phyloP scores from a whole-genome alignment of 2,113 vertebrate species.

The Podarcis muralis region DNA sequence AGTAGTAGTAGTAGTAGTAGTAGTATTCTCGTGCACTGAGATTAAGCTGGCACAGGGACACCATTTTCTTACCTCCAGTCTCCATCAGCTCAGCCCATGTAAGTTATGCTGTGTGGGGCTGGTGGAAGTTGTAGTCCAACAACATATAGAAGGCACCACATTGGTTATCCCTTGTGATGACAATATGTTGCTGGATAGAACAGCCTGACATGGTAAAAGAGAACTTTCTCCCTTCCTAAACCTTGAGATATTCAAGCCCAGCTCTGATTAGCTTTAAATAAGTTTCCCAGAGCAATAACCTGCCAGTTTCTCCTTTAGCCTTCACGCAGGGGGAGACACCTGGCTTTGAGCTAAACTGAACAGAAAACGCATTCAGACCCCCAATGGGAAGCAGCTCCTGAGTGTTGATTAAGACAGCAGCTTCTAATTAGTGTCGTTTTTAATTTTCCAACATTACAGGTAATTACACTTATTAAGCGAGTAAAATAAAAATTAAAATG shows the following conservation, averaged over 20 bases:
- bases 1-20: too few species aligned
- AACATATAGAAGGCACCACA: too few species aligned
- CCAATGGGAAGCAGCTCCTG: conserved; percentile 42
- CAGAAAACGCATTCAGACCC: conserved; percentile 46
- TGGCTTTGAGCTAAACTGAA: conserved; percentile 45
- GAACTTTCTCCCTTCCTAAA: background rate
- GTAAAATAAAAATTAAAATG: conserved; percentile 69
- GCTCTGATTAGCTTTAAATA: conserved; percentile 7
- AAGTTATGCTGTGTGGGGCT: too few species aligned
- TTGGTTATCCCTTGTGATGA: background rate
- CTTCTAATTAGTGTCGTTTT: conserved; percentile 42
- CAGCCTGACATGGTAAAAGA: too few species aligned
- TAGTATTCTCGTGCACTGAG: background rate
- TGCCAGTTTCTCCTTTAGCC: conserved; percentile 27
- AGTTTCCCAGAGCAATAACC: background rate
- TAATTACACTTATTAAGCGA: conserved; percentile 62
- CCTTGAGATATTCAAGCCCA: background rate
- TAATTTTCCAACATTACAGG: conserved; percentile 58
- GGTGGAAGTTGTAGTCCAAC: too few species aligned
- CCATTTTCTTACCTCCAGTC: background rate
- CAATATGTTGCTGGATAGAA: conserved; percentile 18
- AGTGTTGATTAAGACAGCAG: conserved; percentile 58
- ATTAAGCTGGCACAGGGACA: background rate
- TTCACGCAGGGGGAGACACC: conserved; percentile 17
- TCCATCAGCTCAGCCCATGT: background rate